phyloP scores from a whole-genome alignment of 1,140 invertebrate genomes.

The Grapholita molesta region DNA sequence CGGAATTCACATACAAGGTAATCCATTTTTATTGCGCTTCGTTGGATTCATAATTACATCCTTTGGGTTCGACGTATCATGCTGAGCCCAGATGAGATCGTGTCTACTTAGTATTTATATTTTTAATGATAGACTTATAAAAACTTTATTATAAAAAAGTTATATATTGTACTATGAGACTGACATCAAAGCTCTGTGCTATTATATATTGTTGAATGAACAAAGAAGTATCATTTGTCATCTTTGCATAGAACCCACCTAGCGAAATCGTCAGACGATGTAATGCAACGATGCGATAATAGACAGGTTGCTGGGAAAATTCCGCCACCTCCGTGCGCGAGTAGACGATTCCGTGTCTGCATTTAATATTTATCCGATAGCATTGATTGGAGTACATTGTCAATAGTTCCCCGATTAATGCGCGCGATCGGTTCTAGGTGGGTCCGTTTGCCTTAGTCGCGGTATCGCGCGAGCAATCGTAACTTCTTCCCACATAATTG shows the following conservation, averaged over 20 bases:
- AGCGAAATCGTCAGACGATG: neutral
- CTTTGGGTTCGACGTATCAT: conserved; percentile 38
- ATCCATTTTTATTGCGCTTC: no score
- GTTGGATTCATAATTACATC: conserved; percentile 66
- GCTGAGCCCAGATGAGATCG: conserved; percentile 26
- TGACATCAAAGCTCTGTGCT: neutral
- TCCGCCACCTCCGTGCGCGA: neutral
- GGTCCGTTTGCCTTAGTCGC: conserved; percentile 55
- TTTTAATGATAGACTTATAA: no score
- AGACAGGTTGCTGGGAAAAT: neutral
- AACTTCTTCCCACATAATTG: conserved; percentile 75
- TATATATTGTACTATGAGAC: no score
- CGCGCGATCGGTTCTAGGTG: conserved; percentile 45
- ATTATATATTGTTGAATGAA: neutral
- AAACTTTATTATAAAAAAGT: no score
- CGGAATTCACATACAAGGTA: no score
- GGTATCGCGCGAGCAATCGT: conserved; percentile 62
- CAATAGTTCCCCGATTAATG: conserved; percentile 60
- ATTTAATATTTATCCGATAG: conserved; percentile 30
- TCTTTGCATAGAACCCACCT: neutral
- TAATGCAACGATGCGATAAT: neutral
- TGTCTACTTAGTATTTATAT: neutral
- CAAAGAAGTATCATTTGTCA: conserved; percentile 9
- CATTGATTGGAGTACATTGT: conserved; percentile 52
- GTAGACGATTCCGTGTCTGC: conserved; percentile 14